Base-by-base conservation (phyloP, 92 coral and sea anemone genomes). In the Hydrozoanthus gracilis region DNA sequence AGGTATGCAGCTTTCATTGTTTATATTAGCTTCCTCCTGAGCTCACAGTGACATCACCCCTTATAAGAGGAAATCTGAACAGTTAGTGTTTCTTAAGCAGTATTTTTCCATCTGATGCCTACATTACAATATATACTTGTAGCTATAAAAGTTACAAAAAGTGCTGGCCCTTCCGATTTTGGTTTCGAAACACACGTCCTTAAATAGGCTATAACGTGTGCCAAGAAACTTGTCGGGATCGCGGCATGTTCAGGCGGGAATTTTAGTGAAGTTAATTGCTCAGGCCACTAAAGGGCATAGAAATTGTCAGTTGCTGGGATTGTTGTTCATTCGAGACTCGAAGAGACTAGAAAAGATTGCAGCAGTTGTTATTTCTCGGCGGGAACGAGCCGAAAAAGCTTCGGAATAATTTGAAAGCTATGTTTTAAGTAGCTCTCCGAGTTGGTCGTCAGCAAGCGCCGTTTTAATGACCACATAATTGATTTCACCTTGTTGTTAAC, bases 1-100 rank as follows among this genome's bases (percentile, higher is more conserved):
- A 80, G 85, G 85, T 80, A 80, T 49, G 85, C 18, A 64, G 58
- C 48, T 45, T 49, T 12, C 7, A 45, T 60, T 56, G 51, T 79
- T 79, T 61, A 44, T 79, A 79, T 79, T 61, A 48, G 67, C 62
- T 76, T 55, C 18, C 45, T 12, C 13, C 47, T 15, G 73, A 27
- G 54, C 45, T 15, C 55, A 11, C 49, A 9, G 67, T 76, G 65
- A 76, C 82, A 76, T 76, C 82, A 76, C 46, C 52, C 14, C 45
- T 76, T 73, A 48, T 44, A 20, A 76, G 11, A 51, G 45, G 17
- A 75, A n/a, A 51, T 15, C 50, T 5, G 44, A 51, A 15, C 9
- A 74, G 44, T 76, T 54, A 18, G 14, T 54, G 44, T 27, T 76
- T 52, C 12, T 39, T 14, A 68, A 68, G 44, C 1, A 4, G 48